A percentile compares a stretch with the other conserved stretches of the same genome.
These are phyloP conservation scores for Leucozona laternaria DNA, from an alignment of 2,888 invertebrate species.

Conservation along the genomic window DNA sequence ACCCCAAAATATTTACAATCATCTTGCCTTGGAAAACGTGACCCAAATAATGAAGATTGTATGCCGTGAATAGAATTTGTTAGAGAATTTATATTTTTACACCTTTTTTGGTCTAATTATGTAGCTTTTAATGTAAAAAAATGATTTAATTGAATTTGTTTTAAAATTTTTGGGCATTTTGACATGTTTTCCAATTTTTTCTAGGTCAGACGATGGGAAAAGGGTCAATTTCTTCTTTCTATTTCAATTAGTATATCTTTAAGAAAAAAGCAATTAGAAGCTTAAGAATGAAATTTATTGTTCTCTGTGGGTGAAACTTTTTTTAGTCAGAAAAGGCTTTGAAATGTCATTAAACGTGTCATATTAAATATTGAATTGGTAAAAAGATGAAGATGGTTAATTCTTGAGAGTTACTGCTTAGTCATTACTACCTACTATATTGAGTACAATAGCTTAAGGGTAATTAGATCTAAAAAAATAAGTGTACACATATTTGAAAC, in stretches of 20 bases:
- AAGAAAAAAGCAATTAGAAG: too few relatives aligned
- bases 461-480: too few relatives aligned
- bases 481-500: too few relatives aligned
- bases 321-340: too few relatives aligned
- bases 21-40: conserved; percentile 69
- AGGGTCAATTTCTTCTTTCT: neutral
- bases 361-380: too few relatives aligned
- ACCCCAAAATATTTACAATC: conserved; percentile 56
- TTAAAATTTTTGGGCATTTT: neutral
- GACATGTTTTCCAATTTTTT: neutral
- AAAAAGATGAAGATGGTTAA: too few relatives aligned
- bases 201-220: neutral
- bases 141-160: neutral
- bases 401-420: too few relatives aligned
- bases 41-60: conserved; percentile 52
- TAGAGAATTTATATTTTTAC: neutral
- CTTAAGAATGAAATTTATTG: neutral
- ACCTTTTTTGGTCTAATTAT: neutral
- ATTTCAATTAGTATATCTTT: neutral
- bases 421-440: too few relatives aligned
- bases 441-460: too few relatives aligned
- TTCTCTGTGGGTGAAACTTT: neutral
- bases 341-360: too few relatives aligned
- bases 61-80: conserved; percentile 1
- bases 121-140: neutral